Percentiles rank a stretch among this genome's conserved stretches.
These are phyloP conservation scores for Cremastinae sp. DNA, from an alignment of 2,888 invertebrate species.

Conservation along the genomic window DNA sequence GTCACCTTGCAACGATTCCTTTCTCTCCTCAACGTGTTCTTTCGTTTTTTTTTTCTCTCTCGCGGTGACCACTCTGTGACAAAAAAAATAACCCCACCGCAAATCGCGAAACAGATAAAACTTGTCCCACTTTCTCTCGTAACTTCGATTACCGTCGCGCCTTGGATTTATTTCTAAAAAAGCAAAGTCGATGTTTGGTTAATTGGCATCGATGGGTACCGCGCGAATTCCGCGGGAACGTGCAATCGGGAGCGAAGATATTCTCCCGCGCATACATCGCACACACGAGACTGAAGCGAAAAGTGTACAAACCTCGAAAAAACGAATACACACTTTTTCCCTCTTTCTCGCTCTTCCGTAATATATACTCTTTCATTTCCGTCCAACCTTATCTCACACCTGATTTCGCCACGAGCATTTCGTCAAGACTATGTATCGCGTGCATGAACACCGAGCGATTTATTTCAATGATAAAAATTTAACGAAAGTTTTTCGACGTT, in stretches of 20 bases:
- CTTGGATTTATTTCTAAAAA: conserved; percentile 6
- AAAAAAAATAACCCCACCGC: conserved; percentile 8
- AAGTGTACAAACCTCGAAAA: conserved; percentile 34
- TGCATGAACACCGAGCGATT: neutral
- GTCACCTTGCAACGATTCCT: neutral
- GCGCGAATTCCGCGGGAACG: conserved; percentile 41
- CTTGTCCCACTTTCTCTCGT: too few relatives aligned
- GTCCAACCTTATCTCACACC: conserved; percentile 43
- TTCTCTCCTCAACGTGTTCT: neutral
- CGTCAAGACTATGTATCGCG: neutral
- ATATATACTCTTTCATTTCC: conserved; percentile 56
- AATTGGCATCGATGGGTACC: conserved; percentile 25
- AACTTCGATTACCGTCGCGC: neutral
- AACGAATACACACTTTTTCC: conserved; percentile 38
- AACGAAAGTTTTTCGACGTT: conserved; percentile 22
- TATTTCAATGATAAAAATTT: conserved; percentile 9
- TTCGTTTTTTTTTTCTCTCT: neutral
- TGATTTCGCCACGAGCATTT: conserved; percentile 11
- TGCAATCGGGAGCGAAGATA: conserved; percentile 33
- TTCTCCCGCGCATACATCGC: conserved; percentile 55
- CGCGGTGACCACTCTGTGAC: neutral
- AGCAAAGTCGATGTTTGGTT: conserved; percentile 1
- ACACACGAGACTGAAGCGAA: conserved; percentile 24
- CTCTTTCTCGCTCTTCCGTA: conserved; percentile 47
- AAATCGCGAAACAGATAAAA: neutral